Evolutionary conservation across 2,888 invertebrate genomes (phyloP), one percentile per base, ranked within the genome.

Genomic region (Agrotis clavis): DNA sequence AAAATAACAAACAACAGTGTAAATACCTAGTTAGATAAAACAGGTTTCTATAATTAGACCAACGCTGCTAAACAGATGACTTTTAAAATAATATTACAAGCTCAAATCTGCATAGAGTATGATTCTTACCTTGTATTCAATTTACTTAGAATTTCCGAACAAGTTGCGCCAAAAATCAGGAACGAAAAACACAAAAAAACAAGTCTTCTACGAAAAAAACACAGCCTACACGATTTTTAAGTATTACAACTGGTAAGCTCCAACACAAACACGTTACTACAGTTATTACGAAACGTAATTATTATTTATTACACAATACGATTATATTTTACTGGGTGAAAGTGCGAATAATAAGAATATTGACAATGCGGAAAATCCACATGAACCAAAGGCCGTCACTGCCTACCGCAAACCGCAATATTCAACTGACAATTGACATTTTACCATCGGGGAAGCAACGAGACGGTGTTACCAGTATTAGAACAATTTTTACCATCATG

Each of bases 341-440:
- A 94, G 92, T 93, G 86, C 93, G 92, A 90, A 88, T 90, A 86
- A 83, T 78, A 75, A 80, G 81, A 89, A 85, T 88, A 85, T 86
- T 87, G 73, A 82, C 82, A 90, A 88, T 88, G 86, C 87, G 85
- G 81, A 88, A 86, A 88, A 84, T 74, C 45, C 77, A 81, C 84
- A 74, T 53, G 59, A 66, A 67, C 63, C 67, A 45, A 45, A 62
- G 71, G 64, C 71, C 81, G 74, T 87, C 84, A 89, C 91, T 89
- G 71, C 79, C 90, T 90, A 73, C 91, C 87, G 89, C 93, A 92
- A 88, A 92, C 93, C 90, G 92, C 93, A 94, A 90, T 90, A 90
- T 79, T 89, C 87, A 90, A 94, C 94, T 94, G 93, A 92, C 92
- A 87, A 92, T 91, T 92, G 92, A 91, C 92, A 85, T 88, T 88